phyloP scores from a whole-genome alignment of 1,140 invertebrate genomes.

The Glomeris maerens region DNA sequence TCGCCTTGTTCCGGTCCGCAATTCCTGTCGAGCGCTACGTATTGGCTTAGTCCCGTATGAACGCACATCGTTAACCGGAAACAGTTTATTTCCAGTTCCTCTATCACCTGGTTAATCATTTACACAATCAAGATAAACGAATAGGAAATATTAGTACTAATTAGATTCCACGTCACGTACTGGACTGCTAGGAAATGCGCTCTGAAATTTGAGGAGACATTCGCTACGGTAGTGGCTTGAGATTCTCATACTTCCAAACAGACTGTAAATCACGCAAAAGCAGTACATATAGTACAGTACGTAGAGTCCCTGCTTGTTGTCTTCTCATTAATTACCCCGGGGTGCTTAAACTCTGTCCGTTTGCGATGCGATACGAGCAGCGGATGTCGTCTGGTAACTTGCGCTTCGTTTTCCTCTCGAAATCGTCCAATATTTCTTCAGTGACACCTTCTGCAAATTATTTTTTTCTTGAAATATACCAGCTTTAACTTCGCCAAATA shows the following conservation, averaged over 20 bases:
- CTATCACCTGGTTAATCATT: too few species aligned
- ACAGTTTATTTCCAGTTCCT: slow-evolving; percentile 16
- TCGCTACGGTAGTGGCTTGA: slow-evolving; percentile 15
- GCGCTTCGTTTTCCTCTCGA: slow-evolving; percentile 18
- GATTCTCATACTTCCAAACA: slow-evolving; percentile 17
- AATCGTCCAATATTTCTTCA: slow-evolving; percentile 18
- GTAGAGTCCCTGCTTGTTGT: neutral
- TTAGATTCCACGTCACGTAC: slow-evolving; percentile 11
- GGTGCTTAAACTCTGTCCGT: slow-evolving; percentile 20
- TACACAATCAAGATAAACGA: too few species aligned
- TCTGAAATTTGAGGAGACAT: slow-evolving; percentile 14
- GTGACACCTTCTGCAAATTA: slow-evolving; percentile 20
- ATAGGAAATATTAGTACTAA: too few species aligned
- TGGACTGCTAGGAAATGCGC: slow-evolving; percentile 11
- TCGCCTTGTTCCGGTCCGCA: slow-evolving; percentile 16
- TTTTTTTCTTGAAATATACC: slow-evolving; percentile 1
- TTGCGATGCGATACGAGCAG: slow-evolving; percentile 24
- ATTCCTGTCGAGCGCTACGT: slow-evolving; percentile 15
- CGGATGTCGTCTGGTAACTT: slow-evolving; percentile 21
- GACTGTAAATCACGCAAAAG: slow-evolving; percentile 12
- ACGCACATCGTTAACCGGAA: slow-evolving; percentile 18
- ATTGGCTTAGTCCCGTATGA: slow-evolving; percentile 16
- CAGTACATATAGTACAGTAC: neutral
- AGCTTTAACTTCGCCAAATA: neutral
- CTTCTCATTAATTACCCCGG: slow-evolving; percentile 12